Evolutionary conservation across 2,797 vertebrate genomes (phyloP), one percentile per base, ranked within the genome.

Genomic region (Platyrinchus mystaceus): DNA sequence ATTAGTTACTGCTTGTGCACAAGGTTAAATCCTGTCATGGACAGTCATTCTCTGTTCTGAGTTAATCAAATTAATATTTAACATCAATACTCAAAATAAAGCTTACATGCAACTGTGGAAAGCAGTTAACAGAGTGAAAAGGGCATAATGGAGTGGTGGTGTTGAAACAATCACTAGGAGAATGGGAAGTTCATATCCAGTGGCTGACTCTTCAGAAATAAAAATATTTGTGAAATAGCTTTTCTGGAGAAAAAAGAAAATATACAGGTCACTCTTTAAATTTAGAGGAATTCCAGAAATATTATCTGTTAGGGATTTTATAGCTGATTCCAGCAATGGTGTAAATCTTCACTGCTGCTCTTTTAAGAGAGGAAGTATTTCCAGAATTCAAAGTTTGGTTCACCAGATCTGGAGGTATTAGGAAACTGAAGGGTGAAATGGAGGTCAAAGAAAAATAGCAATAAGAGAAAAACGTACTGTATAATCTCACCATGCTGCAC

Each of bases 21-120:
- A 82, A 87, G 63, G 87, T 81, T 88, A 76, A 90, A 90, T 47
- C 43, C 15, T 21, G 3, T 76, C 90, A 67, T 63, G 47, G 32
- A 69, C 56, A 79, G 60, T 32, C 50, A 27, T 83, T 89, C 37
- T 56, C 30, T 75, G 26, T 49, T 86, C 55, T 46, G 62, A 80
- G 66, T 89, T 90, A 93, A 90, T 92, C 28, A 87, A 92, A 87
- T 24, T 74, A 74, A 80, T 30, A 73, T 59, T 70, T 87, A 84
- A 63, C 43, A 66, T 58, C 78, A 89, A 26, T 37, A 41, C 46
- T 68, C 47, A 28, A 90, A 92, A 71, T 79, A 69, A 67, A 93
- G 14, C 22, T 86, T 73, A 62, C 7, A 11, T 27, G 17, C 26
- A 67, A 55, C 44, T 43, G n/a, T 58, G 66, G 47, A 74, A 64